Evolutionary conservation across 2,797 vertebrate species (phyloP).

Genomic region (Intellagama lesueurii): DNA sequence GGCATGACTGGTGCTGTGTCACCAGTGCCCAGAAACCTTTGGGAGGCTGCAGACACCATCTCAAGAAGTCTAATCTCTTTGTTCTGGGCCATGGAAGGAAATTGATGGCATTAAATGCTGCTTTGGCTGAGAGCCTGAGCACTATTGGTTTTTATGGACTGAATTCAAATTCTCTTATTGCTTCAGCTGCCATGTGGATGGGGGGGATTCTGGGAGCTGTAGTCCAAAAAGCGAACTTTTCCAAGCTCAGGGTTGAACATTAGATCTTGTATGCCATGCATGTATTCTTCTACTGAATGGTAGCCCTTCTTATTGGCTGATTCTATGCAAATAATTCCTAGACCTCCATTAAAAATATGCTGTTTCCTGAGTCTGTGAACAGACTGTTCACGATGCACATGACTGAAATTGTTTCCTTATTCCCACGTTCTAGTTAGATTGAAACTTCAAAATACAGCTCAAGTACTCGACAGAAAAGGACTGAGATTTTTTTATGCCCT

Average conservation of each 20-base stretch:
- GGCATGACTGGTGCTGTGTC: background rate
- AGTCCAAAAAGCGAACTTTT: background rate
- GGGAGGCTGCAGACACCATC: background rate
- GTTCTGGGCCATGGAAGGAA: background rate
- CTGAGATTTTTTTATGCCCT: no score
- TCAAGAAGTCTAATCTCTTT: background rate
- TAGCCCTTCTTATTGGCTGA: background rate
- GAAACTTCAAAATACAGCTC: no score
- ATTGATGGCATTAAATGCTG: slow-evolving; percentile 16
- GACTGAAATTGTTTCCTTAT: no score
- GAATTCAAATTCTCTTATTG: background rate
- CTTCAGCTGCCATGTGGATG: background rate
- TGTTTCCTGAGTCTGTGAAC: background rate
- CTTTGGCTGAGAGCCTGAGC: background rate
- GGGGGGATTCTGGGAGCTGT: no score
- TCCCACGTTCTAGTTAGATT: no score
- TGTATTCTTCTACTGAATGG: background rate
- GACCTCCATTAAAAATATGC: background rate
- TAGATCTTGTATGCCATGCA: no score
- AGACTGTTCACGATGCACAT: no score
- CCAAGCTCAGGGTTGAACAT: background rate
- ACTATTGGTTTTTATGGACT: background rate
- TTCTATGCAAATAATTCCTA: background rate
- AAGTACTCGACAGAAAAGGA: no score
- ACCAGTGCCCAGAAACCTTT: background rate